Evolutionary conservation across 2,797 vertebrate genomes (phyloP), one percentile per base, ranked within the genome.

Genomic region (Peromyscus aztecus): DNA sequence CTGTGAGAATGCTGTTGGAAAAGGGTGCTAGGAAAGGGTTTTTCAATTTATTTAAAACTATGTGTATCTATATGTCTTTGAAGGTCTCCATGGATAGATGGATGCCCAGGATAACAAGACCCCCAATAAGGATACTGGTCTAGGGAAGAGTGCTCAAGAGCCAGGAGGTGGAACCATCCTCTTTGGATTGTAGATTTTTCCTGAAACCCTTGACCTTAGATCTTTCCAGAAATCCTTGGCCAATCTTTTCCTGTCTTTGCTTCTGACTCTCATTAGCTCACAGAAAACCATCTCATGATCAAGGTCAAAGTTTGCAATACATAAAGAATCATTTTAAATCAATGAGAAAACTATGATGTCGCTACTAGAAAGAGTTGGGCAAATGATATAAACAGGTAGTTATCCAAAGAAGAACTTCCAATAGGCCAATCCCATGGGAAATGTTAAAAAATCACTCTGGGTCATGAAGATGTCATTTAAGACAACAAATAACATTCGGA

Each of bases 301-400:
- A 91, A 59, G 57, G 81, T 37, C 29, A 71, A 90, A 87, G 65
- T 93, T 52, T 90, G 17, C 89, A 91, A 80, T 27, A 80, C n/a
- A 49, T 9, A 65, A 83, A 65, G 49, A 89, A 10, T 85, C 95
- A 73, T 90, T 95, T 92, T 69, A 89, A 90, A 82, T 90, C 40
- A 65, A 13, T 89, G 27, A 95, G 86, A 67, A 91, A 94, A 83
- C n/a, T 57, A 67, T 43, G 11, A 81, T 49, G 82, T 63, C 2
- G 73, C 73, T n/a, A 87, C 75, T 27, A 88, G 81, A 71, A 92
- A 93, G 84, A 90, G 55, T 40, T 23, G 29, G 6, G 37, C 17
- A 80, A 97, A 89, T 75, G 40, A 52, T 82, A 67, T 37, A 14
- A 87, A 92, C 0, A 59, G 49, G 24, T 9, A 93, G 37, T 89